Evolutionary conservation across 2,888 invertebrate species (phyloP).

Genomic region (Lasioglossum oenotherae): DNA sequence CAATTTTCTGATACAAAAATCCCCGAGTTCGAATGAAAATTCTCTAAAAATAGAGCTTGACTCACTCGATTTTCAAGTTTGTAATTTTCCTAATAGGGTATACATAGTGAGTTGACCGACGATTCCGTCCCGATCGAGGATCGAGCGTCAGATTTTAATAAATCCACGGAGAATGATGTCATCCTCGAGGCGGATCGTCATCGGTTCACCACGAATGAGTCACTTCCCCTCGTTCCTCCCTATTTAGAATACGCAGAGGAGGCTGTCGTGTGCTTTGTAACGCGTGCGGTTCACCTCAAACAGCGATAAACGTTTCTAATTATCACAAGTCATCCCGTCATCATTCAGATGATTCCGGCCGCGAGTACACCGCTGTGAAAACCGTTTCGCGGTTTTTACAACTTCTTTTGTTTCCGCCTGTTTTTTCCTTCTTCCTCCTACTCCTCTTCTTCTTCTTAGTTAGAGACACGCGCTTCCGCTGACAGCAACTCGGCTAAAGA

Average conservation of each 20-base stretch:
- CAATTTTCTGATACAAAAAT: too few relatives aligned
- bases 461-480: constrained; percentile 6
- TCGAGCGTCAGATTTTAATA: constrained; percentile 55
- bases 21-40: background rate
- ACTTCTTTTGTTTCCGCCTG: background rate
- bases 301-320: constrained; percentile 20
- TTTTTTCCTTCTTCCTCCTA: background rate
- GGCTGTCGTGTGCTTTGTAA: constrained; percentile 1
- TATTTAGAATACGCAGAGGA: constrained; percentile 29
- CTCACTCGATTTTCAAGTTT: background rate
- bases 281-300: constrained; percentile 44
- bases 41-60: background rate
- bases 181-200: constrained; percentile 50
- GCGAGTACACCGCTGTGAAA: background rate
- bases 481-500: constrained; percentile 4
- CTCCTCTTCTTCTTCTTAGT: background rate
- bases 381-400: background rate
- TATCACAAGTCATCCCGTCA: background rate
- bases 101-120: too few relatives aligned
- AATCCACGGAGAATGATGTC: constrained; percentile 59
- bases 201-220: constrained; percentile 61
- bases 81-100: background rate
- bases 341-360: background rate
- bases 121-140: background rate
- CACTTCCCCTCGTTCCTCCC: constrained; percentile 62